Conservation (phyloP, 2,113 vertebrate species). For the Pelmatolapia mariae region DNA sequence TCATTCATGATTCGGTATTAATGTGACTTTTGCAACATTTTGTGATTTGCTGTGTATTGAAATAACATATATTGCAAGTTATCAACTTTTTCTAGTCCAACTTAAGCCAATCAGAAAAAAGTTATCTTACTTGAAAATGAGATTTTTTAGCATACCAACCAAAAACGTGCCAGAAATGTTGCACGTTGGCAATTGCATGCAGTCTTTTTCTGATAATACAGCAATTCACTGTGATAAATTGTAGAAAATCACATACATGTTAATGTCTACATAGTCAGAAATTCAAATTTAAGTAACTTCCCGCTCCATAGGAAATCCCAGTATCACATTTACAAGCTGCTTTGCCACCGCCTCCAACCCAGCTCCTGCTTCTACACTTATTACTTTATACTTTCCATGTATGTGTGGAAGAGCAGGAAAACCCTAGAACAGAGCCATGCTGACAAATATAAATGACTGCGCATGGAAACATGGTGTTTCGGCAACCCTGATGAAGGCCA, state of each 20-base stretch:
- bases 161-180: not conserved
- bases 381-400: accelerated
- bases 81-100: not conserved
- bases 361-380: not conserved
- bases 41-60: not conserved
- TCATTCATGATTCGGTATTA: not conserved
- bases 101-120: not conserved
- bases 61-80: not conserved
- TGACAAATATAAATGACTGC: not conserved
- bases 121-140: not conserved
- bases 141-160: not conserved
- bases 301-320: not conserved
- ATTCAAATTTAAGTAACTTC: not conserved
- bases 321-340: not conserved
- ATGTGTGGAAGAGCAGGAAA: not conserved
- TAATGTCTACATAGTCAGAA: not conserved
- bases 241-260: not conserved
- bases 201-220: accelerated
- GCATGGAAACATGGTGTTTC: accelerated
- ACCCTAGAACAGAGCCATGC: not conserved
- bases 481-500: not conserved
- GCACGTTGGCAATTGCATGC: not conserved
- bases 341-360: not conserved
- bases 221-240: not conserved
- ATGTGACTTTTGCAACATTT: not conserved